Percentiles rank a stretch among this genome's conserved stretches.
Conservation (phyloP, 2,113 vertebrate species). For the Muntiacus muntjak region DNA sequence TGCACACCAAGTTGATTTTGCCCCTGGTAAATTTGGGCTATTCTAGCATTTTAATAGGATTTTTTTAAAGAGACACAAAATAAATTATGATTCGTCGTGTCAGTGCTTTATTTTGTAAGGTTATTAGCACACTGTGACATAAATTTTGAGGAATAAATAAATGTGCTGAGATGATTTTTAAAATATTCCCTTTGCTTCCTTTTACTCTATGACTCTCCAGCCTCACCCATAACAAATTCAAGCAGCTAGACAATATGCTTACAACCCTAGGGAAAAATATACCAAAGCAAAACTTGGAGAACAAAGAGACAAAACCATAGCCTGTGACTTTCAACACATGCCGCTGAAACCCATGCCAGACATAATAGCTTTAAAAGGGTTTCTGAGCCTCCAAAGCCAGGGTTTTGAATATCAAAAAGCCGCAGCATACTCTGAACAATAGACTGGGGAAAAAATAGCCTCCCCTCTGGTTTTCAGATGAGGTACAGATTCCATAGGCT, state of each 20-base stretch:
- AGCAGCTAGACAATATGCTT: background rate
- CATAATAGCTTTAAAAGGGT: constrained; percentile 51
- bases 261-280: constrained; percentile 2
- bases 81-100: background rate
- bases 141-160: constrained; percentile 54
- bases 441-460: background rate
- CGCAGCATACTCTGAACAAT: background rate
- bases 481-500: background rate
- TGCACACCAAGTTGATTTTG: background rate
- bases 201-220: constrained; percentile 21
- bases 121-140: constrained; percentile 10
- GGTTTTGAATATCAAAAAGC: constrained; percentile 54
- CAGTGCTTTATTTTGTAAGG: constrained; percentile 27
- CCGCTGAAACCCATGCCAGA: constrained; percentile 40
- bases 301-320: constrained; percentile 47
- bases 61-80: background rate
- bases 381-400: constrained; percentile 35
- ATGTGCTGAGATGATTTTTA: background rate
- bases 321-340: constrained; percentile 57
- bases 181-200: constrained; percentile 16
- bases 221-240: background rate
- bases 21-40: background rate
- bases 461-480: background rate
- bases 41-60: background rate
- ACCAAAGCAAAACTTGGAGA: constrained; percentile 47